Percentiles rank a stretch among this genome's conserved stretches.
Evolutionary conservation across 2,888 invertebrate species (phyloP).

Genomic region (Belgica antarctica): DNA sequence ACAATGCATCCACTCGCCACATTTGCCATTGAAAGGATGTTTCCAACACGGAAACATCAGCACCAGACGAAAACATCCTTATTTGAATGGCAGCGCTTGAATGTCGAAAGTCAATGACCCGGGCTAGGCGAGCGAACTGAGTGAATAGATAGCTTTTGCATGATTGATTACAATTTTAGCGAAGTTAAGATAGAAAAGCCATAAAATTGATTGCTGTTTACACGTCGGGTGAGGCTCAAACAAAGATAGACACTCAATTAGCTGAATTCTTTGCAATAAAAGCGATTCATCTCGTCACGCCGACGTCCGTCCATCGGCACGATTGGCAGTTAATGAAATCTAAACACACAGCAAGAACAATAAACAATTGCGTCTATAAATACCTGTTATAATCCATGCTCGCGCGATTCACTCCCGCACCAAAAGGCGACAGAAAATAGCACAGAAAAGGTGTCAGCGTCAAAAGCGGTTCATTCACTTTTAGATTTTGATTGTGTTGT

Average conservation of each 20-base stretch:
- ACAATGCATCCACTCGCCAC: background rate
- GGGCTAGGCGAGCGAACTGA: too few relatives aligned
- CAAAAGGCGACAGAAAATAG: slow-evolving; percentile 18
- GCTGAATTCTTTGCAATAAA: too few relatives aligned
- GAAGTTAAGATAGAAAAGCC: too few relatives aligned
- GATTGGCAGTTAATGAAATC: background rate
- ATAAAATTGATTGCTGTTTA: too few relatives aligned
- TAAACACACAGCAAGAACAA: too few relatives aligned
- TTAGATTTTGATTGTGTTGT: slow-evolving; percentile 5
- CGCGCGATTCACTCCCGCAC: background rate
- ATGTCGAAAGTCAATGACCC: background rate
- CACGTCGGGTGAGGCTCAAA: too few relatives aligned
- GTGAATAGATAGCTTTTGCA: background rate
- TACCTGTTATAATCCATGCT: slow-evolving; percentile 37
- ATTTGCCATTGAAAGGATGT: background rate
- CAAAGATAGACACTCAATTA: too few relatives aligned
- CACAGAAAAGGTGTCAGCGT: slow-evolving; percentile 35
- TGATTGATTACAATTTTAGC: too few relatives aligned
- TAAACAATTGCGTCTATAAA: background rate
- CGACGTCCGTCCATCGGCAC: too few relatives aligned
- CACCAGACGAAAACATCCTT: background rate
- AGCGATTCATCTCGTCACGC: too few relatives aligned
- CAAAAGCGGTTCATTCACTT: slow-evolving; percentile 28
- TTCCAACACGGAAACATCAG: background rate
- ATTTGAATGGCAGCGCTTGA: too few relatives aligned